These are phyloP conservation scores for Cosmia pyralina DNA, from an alignment of 2,888 invertebrate species.

Conservation along the genomic window DNA sequence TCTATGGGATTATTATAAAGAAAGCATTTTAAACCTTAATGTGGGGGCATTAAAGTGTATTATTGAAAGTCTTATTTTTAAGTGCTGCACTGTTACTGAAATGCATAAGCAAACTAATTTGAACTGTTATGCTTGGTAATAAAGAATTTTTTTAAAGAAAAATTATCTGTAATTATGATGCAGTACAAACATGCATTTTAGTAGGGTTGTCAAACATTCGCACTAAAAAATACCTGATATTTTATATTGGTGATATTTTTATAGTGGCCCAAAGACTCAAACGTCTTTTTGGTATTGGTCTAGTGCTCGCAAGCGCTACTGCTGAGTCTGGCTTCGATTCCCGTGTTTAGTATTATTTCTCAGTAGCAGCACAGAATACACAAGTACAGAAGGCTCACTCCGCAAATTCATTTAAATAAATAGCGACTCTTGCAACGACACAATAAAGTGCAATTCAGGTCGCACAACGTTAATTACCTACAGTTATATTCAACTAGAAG, in stretches of 20 bases:
- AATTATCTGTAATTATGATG: conserved; percentile 4
- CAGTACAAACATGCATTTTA: conserved; percentile 12
- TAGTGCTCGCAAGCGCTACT: not conserved
- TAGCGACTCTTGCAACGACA: too few species aligned
- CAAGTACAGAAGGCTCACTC: too few species aligned
- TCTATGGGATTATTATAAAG: conserved; percentile 22
- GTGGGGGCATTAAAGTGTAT: conserved; percentile 25
- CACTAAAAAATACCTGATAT: conserved; percentile 6
- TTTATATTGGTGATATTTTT: not conserved
- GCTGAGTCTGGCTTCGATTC: not conserved
- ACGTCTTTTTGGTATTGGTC: not conserved
- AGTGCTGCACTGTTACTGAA: not conserved
- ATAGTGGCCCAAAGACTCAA: not conserved
- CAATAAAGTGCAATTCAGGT: too few species aligned
- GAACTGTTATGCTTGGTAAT: conserved; percentile 11
- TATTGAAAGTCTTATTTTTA: conserved; percentile 28
- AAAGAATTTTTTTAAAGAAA: conserved; percentile 19
- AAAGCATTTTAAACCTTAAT: conserved; percentile 53
- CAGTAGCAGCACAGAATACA: too few species aligned
- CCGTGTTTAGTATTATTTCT: not conserved
- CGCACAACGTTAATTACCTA: too few species aligned
- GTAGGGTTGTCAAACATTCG: conserved; percentile 27
- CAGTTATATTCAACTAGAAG: too few species aligned
- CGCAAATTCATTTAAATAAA: too few species aligned
- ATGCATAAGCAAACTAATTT: conserved; percentile 29